A percentile compares a stretch with the other conserved stretches of the same genome.
Conservation (phyloP, 2,797 vertebrate species). For the Hippocampus kuda region DNA sequence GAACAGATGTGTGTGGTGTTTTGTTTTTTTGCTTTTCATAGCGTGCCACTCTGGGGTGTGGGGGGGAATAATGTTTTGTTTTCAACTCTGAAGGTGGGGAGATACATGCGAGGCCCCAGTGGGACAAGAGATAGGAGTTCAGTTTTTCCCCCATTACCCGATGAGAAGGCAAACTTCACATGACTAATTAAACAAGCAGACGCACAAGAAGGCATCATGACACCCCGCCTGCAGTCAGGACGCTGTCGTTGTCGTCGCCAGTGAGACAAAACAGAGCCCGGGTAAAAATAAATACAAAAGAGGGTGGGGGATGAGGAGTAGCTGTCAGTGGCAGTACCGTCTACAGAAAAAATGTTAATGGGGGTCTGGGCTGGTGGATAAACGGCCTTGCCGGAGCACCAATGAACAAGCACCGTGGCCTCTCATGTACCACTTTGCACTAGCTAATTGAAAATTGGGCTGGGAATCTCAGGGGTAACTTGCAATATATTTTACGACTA, state of each 20-base stretch:
- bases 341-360: slow-evolving; percentile 30
- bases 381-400: slow-evolving; percentile 31
- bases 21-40: slow-evolving; percentile 7
- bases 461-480: slow-evolving; percentile 20
- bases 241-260: slow-evolving; percentile 12
- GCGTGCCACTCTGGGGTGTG: slow-evolving; percentile 15
- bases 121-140: slow-evolving; percentile 25
- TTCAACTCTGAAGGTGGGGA: slow-evolving; percentile 44
- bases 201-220: slow-evolving; percentile 39
- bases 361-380: slow-evolving; percentile 37
- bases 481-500: background rate
- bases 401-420: slow-evolving; percentile 39
- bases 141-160: slow-evolving; percentile 37
- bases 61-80: slow-evolving; percentile 34
- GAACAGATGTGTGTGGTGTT: slow-evolving; percentile 41
- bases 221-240: slow-evolving; percentile 32
- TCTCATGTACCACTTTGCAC: slow-evolving; percentile 37
- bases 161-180: slow-evolving; percentile 26
- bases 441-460: slow-evolving; percentile 36
- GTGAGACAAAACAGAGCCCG: slow-evolving; percentile 37
- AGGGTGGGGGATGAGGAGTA: slow-evolving; percentile 13
- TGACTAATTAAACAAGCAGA: slow-evolving; percentile 48
- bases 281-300: slow-evolving; percentile 22
- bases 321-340: slow-evolving; percentile 8
- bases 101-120: slow-evolving; percentile 26